Conservation (phyloP, 2,888 invertebrate species). For the Argynnis bischoffii region DNA sequence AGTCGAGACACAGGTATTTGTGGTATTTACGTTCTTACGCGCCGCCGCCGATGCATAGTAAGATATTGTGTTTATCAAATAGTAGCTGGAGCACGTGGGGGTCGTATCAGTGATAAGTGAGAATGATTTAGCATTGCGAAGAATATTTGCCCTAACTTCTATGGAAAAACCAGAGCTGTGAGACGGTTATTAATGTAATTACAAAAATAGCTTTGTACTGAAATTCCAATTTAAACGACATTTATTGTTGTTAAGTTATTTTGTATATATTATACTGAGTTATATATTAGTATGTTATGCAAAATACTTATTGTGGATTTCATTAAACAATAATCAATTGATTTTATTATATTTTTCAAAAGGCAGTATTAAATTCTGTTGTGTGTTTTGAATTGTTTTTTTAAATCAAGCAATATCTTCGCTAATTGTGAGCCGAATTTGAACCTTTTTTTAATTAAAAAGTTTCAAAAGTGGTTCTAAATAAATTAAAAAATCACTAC, state of each 20-base stretch:
- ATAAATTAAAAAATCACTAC: no score
- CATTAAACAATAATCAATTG: background rate
- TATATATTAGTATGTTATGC: background rate
- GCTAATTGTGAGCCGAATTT: no score
- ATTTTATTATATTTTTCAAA: no score
- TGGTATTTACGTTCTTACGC: conserved; percentile 31
- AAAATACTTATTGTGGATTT: background rate
- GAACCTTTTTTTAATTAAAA: no score
- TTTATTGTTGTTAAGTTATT: no score
- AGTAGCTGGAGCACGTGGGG: conserved; percentile 36
- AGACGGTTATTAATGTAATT: background rate
- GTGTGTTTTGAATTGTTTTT: no score
- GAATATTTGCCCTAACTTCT: background rate
- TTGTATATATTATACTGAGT: background rate
- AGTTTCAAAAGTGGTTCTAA: no score
- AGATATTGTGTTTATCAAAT: conserved; percentile 27
- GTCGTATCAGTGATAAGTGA: conserved; percentile 40
- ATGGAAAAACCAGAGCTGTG: background rate
- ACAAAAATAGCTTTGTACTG: no score
- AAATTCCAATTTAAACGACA: no score
- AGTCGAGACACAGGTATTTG: conserved; percentile 55
- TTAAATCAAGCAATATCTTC: no score
- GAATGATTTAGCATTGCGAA: background rate
- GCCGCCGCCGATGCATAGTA: conserved; percentile 8
- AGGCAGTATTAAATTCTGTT: no score